Evolutionary conservation across 2,797 vertebrate genomes (phyloP).

Genomic region (Xyrichtys novacula): DNA sequence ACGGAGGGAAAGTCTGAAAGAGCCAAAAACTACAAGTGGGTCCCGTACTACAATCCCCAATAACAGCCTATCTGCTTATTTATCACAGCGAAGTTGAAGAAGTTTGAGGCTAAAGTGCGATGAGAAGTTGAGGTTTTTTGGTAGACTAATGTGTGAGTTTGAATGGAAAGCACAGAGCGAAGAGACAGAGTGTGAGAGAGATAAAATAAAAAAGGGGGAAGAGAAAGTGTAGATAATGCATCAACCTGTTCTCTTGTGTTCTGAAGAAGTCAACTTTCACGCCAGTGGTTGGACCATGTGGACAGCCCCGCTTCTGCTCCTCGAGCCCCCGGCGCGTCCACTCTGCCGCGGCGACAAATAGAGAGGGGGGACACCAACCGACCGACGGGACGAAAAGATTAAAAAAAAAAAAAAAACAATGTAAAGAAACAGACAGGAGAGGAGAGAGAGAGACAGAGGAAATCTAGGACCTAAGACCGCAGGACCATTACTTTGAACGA

Average conservation of each 20-base stretch:
- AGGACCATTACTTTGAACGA: conserved; percentile 82
- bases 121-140: conserved; percentile 47
- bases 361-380: conserved; percentile 65
- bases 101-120: conserved; percentile 53
- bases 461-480: conserved; percentile 77
- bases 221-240: conserved; percentile 75
- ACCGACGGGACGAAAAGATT: conserved; percentile 69
- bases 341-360: conserved; percentile 77
- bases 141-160: conserved; percentile 42
- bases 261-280: conserved; percentile 90
- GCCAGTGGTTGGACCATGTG: conserved; percentile 89
- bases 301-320: conserved; percentile 84
- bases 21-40: conserved; percentile 11
- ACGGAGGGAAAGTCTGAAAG: conserved; percentile 22
- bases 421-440: conserved; percentile 59
- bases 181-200: conserved; percentile 26
- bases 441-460: conserved; percentile 66
- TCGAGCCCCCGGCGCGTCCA: conserved; percentile 84
- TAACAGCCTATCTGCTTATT: neutral
- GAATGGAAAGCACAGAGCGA: conserved; percentile 46
- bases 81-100: conserved; percentile 22
- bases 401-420: conserved; percentile 51
- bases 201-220: conserved; percentile 9
- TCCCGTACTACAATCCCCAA: conserved; percentile 7
- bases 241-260: conserved; percentile 89